Percentiles rank a stretch among this genome's conserved stretches.
phyloP scores from a whole-genome alignment of 2,113 vertebrate species.

The Hemibagrus wyckioides region DNA sequence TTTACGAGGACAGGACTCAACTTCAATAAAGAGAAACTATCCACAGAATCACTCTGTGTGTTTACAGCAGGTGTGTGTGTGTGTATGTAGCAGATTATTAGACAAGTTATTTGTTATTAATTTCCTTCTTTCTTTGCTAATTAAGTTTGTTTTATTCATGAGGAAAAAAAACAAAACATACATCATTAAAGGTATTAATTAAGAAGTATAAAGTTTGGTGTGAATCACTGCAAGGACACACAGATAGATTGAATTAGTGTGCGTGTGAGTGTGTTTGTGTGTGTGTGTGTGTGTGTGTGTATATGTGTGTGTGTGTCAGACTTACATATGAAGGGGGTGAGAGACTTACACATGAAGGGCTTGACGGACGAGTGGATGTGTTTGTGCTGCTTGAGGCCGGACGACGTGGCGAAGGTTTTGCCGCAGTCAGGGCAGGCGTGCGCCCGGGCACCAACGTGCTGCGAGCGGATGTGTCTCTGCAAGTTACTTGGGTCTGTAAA shows the following conservation, averaged over 20 bases:
- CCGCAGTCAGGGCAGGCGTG: conserved; percentile 98
- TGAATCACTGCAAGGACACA: too few relatives aligned
- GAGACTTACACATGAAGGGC: conserved; percentile 99
- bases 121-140: neutral
- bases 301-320: conserved; percentile 62
- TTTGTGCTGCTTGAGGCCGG: conserved; percentile 99
- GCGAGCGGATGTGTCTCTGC: conserved; percentile 99
- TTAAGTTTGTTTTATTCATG: neutral
- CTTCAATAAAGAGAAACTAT: neutral
- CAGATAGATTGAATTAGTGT: conserved; percentile 17
- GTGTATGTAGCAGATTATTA: neutral
- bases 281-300: conserved; percentile 57
- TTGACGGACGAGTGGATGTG: conserved; percentile 99
- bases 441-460: conserved; percentile 96
- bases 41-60: neutral
- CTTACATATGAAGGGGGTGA: conserved; percentile 83
- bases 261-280: conserved; percentile 52
- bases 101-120: neutral
- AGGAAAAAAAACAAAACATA: neutral
- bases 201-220: neutral
- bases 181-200: neutral
- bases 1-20: neutral
- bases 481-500: conserved; percentile 99
- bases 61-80: neutral
- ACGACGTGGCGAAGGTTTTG: conserved; percentile 99